Evolutionary conservation across 2,888 invertebrate genomes (phyloP).

Genomic region (Clepsis dumicolana): DNA sequence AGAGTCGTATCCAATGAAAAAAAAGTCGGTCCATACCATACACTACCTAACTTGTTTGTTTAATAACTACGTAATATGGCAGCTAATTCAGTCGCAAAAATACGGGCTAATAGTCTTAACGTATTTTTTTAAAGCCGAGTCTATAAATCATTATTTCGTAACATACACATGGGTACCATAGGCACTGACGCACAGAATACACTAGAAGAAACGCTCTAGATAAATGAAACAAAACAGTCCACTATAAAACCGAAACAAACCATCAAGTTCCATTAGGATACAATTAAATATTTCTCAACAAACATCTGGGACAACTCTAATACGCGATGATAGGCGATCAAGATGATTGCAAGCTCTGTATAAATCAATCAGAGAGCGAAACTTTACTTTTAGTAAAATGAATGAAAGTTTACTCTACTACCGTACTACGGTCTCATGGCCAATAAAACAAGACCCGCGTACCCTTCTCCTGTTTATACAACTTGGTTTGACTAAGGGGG

Average conservation of each 20-base stretch:
- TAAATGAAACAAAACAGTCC: conserved; percentile 64
- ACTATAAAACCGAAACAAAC: conserved; percentile 49
- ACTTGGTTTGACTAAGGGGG: conserved; percentile 54
- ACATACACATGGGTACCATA: neutral
- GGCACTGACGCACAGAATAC: conserved; percentile 34
- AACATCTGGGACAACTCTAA: conserved; percentile 49
- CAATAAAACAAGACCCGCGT: conserved; percentile 58
- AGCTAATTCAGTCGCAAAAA: neutral
- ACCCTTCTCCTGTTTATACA: conserved; percentile 47
- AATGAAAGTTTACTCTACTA: conserved; percentile 66
- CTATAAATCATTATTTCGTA: conserved; percentile 1
- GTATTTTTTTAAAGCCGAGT: neutral
- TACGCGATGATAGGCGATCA: conserved; percentile 52
- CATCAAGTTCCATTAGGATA: conserved; percentile 56
- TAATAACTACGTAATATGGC: neutral
- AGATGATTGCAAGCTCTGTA: conserved; percentile 49
- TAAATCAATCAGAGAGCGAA: conserved; percentile 50
- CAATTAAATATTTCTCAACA: conserved; percentile 60
- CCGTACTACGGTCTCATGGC: conserved; percentile 61
- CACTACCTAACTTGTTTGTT: neutral
- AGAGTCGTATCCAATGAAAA: neutral
- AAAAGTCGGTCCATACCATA: neutral
- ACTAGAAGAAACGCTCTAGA: conserved; percentile 26
- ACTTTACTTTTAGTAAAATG: conserved; percentile 52
- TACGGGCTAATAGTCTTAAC: neutral